phyloP scores from a whole-genome alignment of 2,888 invertebrate genomes.

The Sepiola atlantica region DNA sequence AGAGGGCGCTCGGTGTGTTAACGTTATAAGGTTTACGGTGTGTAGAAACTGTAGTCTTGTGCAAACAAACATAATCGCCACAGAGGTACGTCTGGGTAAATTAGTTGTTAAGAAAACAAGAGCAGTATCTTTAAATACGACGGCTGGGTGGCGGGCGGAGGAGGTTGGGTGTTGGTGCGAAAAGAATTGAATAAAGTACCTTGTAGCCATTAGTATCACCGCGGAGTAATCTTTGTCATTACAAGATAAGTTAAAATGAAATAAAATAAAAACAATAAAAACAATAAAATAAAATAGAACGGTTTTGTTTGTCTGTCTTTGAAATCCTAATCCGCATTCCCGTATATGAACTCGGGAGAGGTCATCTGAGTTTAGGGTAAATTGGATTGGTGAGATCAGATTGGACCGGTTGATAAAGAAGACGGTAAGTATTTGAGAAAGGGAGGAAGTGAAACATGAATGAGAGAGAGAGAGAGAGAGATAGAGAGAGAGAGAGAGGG shows the following conservation, averaged over 20 bases:
- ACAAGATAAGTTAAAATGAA: background rate
- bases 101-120: background rate
- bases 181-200: background rate
- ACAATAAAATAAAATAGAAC: background rate
- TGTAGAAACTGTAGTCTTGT: background rate
- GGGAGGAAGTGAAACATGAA: background rate
- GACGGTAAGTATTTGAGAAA: background rate
- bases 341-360: background rate
- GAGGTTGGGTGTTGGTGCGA: background rate
- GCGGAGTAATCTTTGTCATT: background rate
- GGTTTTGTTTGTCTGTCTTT: background rate
- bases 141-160: background rate
- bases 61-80: background rate
- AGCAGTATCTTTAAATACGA: background rate
- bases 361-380: background rate
- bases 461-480: background rate
- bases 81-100: background rate
- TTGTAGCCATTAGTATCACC: background rate
- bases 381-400: background rate
- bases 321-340: background rate
- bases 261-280: background rate
- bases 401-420: background rate
- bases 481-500: background rate
- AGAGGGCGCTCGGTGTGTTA: background rate
- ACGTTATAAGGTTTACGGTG: constrained; percentile 23